Evolutionary conservation across 2,113 vertebrate species (phyloP).

Genomic region (Pelecanus crispus): DNA sequence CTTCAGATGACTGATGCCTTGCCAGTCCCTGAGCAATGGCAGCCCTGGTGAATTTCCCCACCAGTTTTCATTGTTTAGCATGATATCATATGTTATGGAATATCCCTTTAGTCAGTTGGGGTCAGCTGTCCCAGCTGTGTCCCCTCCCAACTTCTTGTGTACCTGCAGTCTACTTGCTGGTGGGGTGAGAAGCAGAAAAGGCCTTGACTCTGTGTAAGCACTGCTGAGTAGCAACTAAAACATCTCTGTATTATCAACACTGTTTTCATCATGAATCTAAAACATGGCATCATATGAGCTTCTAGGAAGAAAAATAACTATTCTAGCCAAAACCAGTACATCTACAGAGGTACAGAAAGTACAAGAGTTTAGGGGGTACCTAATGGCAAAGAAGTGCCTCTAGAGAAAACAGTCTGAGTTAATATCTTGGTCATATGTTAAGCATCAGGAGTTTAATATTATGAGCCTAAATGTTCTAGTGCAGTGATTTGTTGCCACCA

Average conservation of each 20-base stretch:
- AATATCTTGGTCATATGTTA: neutral
- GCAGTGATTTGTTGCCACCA: neutral
- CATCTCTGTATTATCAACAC: neutral
- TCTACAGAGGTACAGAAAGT: too few relatives aligned
- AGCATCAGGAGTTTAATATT: neutral
- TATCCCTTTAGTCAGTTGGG: neutral
- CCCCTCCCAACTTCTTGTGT: neutral
- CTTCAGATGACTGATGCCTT: neutral
- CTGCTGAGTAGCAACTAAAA: neutral
- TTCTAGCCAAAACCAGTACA: neutral
- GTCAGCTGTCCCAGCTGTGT: neutral
- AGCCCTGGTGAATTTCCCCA: neutral
- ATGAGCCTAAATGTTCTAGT: neutral
- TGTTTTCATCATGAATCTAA: neutral
- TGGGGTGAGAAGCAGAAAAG: neutral
- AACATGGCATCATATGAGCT: neutral
- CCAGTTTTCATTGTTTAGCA: neutral
- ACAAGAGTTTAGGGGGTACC: neutral
- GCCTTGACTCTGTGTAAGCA: neutral
- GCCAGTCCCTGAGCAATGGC: neutral
- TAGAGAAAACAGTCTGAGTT: neutral
- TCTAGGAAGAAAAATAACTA: neutral
- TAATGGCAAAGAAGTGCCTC: neutral
- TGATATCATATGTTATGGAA: rapidly evolving
- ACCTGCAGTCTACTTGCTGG: rapidly evolving